These are phyloP conservation scores for Agrotis exclamationis DNA, from an alignment of 2,888 invertebrate genomes.

Conservation along the genomic window DNA sequence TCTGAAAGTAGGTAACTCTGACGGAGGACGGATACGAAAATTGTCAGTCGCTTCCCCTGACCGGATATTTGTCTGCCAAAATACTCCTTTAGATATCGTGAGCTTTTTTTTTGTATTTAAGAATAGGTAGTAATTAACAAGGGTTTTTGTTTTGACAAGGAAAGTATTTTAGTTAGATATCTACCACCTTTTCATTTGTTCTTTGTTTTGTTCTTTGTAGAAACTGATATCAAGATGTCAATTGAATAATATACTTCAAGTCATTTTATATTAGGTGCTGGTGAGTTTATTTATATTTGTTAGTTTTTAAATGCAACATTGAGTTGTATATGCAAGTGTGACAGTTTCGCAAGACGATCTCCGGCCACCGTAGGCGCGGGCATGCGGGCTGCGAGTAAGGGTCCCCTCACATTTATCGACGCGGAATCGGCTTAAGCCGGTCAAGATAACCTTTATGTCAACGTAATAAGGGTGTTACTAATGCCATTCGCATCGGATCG, in stretches of 20 bases:
- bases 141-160: background rate
- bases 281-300: too few species aligned
- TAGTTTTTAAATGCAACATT: background rate
- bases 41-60: conserved; percentile 13
- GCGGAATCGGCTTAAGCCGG: too few species aligned
- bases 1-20: background rate
- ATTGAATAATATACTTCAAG: background rate
- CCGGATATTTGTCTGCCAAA: conserved; percentile 37
- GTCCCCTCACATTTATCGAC: too few species aligned
- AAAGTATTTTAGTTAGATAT: background rate
- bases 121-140: background rate
- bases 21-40: conserved; percentile 11
- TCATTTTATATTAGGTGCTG: too few species aligned
- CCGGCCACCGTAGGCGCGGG: too few species aligned
- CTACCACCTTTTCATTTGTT: too few species aligned
- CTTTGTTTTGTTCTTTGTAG: background rate
- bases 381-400: too few species aligned
- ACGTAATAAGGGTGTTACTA: too few species aligned
- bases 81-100: conserved; percentile 17
- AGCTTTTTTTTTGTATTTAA: background rate
- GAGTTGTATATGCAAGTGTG: background rate
- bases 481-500: too few species aligned
- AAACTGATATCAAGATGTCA: background rate
- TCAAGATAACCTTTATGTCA: too few species aligned
- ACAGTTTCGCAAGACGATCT: too few species aligned